Conservation (phyloP, 2,113 vertebrate species). For the rabbit (Oryctolagus cuniculus) region mOryCun1.1 NC_091447.1:22103501-22104000, state of each 20-base stretch:
- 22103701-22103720: background rate
- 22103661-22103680: rapidly evolving
- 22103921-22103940: background rate
- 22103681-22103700: background rate
- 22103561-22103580: constrained; percentile 39
- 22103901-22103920: background rate
- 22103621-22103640: constrained; percentile 15
- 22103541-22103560: constrained; percentile 62
- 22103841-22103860: background rate
- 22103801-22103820: background rate
- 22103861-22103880: background rate
- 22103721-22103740: background rate
- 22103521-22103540: constrained; percentile 77
- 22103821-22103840: background rate
- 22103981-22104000: background rate
- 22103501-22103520: constrained; percentile 76
- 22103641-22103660: background rate
- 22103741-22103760: background rate
- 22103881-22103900: background rate
- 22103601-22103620: background rate
- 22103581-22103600: background rate
- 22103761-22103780: background rate
- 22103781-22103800: background rate
- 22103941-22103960: background rate
- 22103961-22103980: background rate